These are phyloP conservation scores for Perodicticus potto DNA, from an alignment of 2,797 vertebrate genomes.

Conservation along the genomic window DNA sequence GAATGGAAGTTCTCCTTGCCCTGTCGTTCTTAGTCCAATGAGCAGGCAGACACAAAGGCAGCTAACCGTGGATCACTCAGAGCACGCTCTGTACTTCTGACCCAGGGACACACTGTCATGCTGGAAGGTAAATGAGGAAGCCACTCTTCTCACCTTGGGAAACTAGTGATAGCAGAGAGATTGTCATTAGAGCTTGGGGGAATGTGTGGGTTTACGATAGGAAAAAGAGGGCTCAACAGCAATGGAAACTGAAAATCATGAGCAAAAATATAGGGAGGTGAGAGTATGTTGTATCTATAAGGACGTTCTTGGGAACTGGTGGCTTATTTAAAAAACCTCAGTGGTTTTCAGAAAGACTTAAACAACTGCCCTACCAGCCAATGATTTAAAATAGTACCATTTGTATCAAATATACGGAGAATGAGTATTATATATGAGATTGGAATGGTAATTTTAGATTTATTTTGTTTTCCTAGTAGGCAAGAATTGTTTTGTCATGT, in stretches of 20 bases:
- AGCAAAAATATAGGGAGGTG: not conserved
- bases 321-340: conserved; percentile 19
- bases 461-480: conserved; percentile 1
- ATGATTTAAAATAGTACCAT: not conserved
- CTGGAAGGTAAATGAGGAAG: not conserved
- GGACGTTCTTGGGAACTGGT: not conserved
- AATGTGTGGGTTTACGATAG: not conserved
- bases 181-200: not conserved
- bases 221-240: not conserved
- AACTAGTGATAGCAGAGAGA: not conserved
- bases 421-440: not conserved
- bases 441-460: not conserved
- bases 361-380: not conserved
- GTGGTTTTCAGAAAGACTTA: not conserved
- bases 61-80: not conserved
- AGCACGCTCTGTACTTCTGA: not conserved
- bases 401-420: not conserved
- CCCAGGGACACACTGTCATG: not conserved
- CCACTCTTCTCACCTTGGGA: not conserved
- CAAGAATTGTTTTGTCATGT: conserved; percentile 1
- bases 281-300: not conserved
- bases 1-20: not conserved
- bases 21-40: not conserved
- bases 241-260: not conserved
- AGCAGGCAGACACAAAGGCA: not conserved